These are phyloP conservation scores for Odobenus rosmarus DNA, from an alignment of 2,113 vertebrate genomes.

Conservation along the genomic window DNA sequence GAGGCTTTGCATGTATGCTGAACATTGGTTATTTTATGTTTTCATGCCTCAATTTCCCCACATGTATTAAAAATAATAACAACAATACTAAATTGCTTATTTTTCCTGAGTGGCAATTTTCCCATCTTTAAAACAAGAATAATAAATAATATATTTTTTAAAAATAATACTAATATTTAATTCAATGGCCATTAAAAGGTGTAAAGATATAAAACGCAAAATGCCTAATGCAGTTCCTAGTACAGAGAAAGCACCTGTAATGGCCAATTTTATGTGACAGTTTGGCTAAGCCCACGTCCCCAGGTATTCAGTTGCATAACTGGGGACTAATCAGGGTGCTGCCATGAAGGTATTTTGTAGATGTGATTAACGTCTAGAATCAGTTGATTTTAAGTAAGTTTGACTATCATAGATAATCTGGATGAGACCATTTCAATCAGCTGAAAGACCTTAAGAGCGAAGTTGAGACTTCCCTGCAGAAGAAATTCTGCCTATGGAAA, in stretches of 20 bases:
- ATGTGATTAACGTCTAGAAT: neutral
- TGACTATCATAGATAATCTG: neutral
- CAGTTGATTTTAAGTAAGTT: neutral
- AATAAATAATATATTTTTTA: neutral
- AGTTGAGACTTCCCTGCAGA: neutral
- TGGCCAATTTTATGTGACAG: neutral
- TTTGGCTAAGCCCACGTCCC: neutral
- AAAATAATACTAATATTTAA: neutral
- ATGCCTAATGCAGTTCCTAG: neutral
- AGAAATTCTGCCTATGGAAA: neutral
- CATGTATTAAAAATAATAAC: neutral
- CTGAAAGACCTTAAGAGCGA: neutral
- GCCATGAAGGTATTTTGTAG: neutral
- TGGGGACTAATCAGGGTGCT: neutral
- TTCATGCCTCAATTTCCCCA: neutral
- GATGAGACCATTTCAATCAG: neutral
- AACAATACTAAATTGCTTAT: neutral
- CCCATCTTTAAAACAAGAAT: constrained; percentile 13
- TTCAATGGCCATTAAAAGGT: neutral
- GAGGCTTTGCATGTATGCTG: neutral
- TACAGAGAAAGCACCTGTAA: neutral
- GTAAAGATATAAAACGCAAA: neutral
- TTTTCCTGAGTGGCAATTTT: neutral
- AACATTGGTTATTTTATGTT: neutral
- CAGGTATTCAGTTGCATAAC: neutral